Conservation (phyloP, 2,113 vertebrate species). For the Amblyornis subalaris region DNA sequence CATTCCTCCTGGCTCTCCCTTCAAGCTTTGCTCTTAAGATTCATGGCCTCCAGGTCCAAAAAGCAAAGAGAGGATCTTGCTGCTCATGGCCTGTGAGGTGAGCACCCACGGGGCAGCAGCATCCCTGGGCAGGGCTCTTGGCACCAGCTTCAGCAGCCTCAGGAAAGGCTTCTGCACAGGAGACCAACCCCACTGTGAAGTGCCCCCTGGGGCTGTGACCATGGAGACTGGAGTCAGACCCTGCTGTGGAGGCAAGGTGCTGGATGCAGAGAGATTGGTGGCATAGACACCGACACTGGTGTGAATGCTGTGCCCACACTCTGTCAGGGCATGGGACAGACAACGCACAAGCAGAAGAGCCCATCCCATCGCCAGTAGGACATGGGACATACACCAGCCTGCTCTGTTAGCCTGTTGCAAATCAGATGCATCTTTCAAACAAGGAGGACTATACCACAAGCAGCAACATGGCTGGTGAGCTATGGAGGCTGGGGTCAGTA, state of each 20-base stretch:
- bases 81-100: accelerated
- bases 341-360: background rate
- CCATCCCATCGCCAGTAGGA: background rate
- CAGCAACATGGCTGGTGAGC: background rate
- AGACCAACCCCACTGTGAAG: background rate
- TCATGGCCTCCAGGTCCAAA: background rate
- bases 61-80: background rate
- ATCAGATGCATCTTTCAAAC: background rate
- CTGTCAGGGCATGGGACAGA: background rate
- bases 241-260: accelerated
- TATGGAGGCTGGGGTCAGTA: background rate
- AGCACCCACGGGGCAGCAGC: background rate
- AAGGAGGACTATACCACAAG: background rate
- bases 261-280: background rate
- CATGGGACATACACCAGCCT: background rate
- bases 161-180: background rate
- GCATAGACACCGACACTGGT: background rate
- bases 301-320: background rate
- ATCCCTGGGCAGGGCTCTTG: background rate
- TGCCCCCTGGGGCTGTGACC: background rate
- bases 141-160: background rate
- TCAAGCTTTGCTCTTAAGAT: background rate
- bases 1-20: background rate
- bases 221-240: background rate
- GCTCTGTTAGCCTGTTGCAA: background rate